A percentile compares a stretch with the other conserved stretches of the same genome.
phyloP scores from a whole-genome alignment of 2,888 invertebrate genomes.

The Dione vanillae region DNA sequence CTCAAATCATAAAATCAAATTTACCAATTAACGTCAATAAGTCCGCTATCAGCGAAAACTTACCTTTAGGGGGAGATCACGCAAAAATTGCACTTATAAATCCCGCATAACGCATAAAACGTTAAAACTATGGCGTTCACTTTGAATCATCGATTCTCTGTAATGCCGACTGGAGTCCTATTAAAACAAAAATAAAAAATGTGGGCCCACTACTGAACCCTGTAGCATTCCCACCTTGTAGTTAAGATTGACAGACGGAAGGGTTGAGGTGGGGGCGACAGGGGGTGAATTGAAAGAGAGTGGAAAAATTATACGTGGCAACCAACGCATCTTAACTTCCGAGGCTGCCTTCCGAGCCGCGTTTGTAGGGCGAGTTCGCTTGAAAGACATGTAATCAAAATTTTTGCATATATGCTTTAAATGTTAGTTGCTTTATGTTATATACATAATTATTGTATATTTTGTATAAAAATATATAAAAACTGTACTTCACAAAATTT shows the following conservation, averaged over 20 bases:
- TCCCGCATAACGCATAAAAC: conserved; percentile 48
- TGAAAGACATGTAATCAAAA: conserved; percentile 34
- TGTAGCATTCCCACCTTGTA: conserved; percentile 73
- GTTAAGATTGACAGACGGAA: conserved; percentile 84
- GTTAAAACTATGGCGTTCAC: conserved; percentile 51
- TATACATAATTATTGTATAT: no score
- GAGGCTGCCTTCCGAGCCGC: conserved; percentile 67
- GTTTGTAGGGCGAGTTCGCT: conserved; percentile 56
- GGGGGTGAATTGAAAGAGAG: conserved; percentile 77
- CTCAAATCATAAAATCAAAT: conserved; percentile 44
- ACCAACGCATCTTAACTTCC: conserved; percentile 83
- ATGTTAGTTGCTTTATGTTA: background rate
- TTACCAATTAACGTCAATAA: conserved; percentile 46
- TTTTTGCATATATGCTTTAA: conserved; percentile 3
- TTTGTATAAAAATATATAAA: no score
- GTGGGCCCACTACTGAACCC: conserved; percentile 71
- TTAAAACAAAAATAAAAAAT: conserved; percentile 74
- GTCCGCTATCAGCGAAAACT: conserved; percentile 45
- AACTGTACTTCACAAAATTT: no score
- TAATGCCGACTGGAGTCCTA: conserved; percentile 63
- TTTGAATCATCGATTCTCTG: conserved; percentile 70
- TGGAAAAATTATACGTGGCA: conserved; percentile 82
- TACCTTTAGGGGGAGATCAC: conserved; percentile 31
- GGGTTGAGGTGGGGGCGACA: conserved; percentile 71
- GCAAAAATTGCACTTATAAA: conserved; percentile 47